Conservation (phyloP, 1,140 invertebrate genomes). For the Drosophila asahinai region DNA sequence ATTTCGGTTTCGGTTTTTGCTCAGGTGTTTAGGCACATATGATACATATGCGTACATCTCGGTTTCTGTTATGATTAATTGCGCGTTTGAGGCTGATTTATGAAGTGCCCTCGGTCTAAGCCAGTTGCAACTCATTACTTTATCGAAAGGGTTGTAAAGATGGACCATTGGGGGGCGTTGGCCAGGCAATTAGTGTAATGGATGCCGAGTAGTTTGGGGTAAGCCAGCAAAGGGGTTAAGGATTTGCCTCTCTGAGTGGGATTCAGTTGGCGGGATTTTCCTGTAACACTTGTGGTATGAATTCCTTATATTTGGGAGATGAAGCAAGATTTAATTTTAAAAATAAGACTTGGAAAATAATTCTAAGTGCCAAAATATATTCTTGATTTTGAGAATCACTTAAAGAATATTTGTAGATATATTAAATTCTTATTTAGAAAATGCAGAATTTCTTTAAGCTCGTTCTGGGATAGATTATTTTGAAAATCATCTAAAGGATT, state of each 20-base stretch:
- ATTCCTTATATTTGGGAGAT: too few relatives aligned
- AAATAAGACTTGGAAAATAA: neutral
- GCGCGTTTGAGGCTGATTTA: constrained; percentile 66
- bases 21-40: constrained; percentile 63
- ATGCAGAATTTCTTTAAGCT: neutral
- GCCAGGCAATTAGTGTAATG: constrained; percentile 71
- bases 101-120: constrained; percentile 48
- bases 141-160: constrained; percentile 14
- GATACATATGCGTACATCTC: constrained; percentile 24
- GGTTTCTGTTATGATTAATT: constrained; percentile 68
- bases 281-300: too few relatives aligned
- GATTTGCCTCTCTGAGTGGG: neutral
- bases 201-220: constrained; percentile 27
- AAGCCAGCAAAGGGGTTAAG: neutral
- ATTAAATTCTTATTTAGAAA: too few relatives aligned
- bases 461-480: neutral
- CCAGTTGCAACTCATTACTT: constrained; percentile 37
- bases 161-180: constrained; percentile 35
- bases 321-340: neutral
- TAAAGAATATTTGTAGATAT: neutral
- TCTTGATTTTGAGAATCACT: too few relatives aligned
- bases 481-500: neutral
- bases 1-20: constrained; percentile 54
- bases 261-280: neutral
- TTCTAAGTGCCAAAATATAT: neutral